These are phyloP conservation scores for Dendroctonus valens DNA, from an alignment of 1,140 invertebrate species.

Conservation along the genomic window DNA sequence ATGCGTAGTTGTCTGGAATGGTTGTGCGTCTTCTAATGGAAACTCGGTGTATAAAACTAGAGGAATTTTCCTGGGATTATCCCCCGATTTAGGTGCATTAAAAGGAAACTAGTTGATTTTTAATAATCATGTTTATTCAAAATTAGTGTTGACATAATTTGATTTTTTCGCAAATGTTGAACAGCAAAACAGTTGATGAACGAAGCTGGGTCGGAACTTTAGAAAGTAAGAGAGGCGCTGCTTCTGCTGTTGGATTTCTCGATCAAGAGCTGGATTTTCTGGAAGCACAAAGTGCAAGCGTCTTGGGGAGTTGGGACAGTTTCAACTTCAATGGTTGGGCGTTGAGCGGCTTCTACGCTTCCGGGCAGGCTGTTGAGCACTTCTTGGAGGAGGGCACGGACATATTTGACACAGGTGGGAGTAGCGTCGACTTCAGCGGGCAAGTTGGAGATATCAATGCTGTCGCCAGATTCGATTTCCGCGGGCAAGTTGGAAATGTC, in stretches of 20 bases:
- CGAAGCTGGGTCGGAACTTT: background rate
- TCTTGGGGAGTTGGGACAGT: background rate
- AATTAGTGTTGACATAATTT: no score
- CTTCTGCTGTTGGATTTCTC: conserved; percentile 24
- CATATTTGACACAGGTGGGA: conserved; percentile 26
- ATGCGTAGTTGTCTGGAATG: no score
- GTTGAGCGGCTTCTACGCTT: conserved; percentile 1
- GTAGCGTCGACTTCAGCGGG: conserved; percentile 10
- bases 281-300: conserved; percentile 27
- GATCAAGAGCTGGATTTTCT: conserved; percentile 22
- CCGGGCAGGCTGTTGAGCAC: conserved; percentile 15
- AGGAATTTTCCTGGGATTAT: no score
- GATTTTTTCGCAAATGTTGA: no score
- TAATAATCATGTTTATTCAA: no score
- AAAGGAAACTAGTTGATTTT: no score
- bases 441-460: background rate
- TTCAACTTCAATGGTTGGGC: background rate
- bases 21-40: no score
- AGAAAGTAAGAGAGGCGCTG: conserved; percentile 8
- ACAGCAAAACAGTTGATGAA: background rate
- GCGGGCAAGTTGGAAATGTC: conserved; percentile 7
- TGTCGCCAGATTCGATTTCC: conserved; percentile 5
- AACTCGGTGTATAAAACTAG: no score
- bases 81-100: no score
- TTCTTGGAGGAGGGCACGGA: conserved; percentile 20